phyloP scores from a whole-genome alignment of 1,140 invertebrate species.

The Copidosoma floridanum region DNA sequence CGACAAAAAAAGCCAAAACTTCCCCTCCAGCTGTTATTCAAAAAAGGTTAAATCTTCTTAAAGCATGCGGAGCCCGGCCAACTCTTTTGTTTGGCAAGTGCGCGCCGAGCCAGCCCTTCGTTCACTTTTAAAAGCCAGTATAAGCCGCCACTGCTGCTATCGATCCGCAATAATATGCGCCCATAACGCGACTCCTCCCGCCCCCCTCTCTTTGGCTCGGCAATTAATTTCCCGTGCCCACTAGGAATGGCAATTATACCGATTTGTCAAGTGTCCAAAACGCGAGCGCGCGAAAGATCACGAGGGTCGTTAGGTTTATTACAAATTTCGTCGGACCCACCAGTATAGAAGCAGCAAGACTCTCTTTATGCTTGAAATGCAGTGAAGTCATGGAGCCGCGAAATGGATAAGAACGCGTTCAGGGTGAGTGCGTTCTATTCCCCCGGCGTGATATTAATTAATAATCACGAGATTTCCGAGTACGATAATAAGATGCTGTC shows the following conservation, averaged over 20 bases:
- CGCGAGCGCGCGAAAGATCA: conserved; percentile 41
- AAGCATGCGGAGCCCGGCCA: too few species aligned
- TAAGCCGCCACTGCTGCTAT: too few species aligned
- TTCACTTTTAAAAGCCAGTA: conserved; percentile 1
- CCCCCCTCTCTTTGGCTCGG: conserved; percentile 5
- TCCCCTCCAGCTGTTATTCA: too few species aligned
- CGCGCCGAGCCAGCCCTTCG: not conserved
- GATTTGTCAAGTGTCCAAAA: conserved; percentile 50
- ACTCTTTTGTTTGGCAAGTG: not conserved
- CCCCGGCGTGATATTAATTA: conserved; percentile 26
- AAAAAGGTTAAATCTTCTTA: not conserved
- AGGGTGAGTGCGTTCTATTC: not conserved
- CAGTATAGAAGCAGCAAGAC: conserved; percentile 28
- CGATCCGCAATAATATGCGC: conserved; percentile 5
- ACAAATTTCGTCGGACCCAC: conserved; percentile 49
- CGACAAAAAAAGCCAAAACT: too few species aligned
- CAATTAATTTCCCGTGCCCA: conserved; percentile 38
- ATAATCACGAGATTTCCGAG: conserved; percentile 12
- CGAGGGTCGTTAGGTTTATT: conserved; percentile 55
- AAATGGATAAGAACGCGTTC: not conserved
- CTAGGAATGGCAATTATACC: conserved; percentile 45
- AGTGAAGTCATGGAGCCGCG: not conserved
- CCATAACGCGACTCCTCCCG: not conserved
- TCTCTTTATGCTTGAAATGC: conserved; percentile 38
- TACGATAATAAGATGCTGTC: conserved; percentile 6